A percentile compares a stretch with the other conserved stretches of the same genome.
These are phyloP conservation scores for Callyntrura sp. DNA, from an alignment of 2,888 invertebrate genomes.

Conservation along the genomic window DNA sequence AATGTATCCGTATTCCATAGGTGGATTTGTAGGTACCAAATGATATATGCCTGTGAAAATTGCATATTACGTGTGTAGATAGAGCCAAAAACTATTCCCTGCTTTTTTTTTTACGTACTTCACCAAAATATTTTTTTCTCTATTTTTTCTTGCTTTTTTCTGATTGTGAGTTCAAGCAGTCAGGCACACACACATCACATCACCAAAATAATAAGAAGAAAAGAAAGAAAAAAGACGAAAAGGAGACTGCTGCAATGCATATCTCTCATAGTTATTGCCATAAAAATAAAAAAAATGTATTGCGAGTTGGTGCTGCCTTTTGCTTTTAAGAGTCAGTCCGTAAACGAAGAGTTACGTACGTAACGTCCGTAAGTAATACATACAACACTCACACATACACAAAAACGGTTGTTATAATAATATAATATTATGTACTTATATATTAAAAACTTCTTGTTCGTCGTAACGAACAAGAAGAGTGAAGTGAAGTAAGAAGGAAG, in stretches of 20 bases:
- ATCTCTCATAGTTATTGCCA: conserved; percentile 63
- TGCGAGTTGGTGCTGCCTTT: conserved; percentile 66
- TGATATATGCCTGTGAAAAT: conserved; percentile 20
- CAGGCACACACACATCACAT: conserved; percentile 74
- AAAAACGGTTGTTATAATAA: conserved; percentile 50
- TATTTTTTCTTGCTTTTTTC: conserved; percentile 19
- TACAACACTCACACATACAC: no score
- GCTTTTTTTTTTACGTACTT: conserved; percentile 45
- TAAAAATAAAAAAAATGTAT: conserved; percentile 72
- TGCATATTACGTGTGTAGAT: conserved; percentile 22
- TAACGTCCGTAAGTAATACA: conserved; percentile 51
- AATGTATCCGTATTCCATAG: conserved; percentile 1
- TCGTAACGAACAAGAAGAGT: conserved; percentile 60
- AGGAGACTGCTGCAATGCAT: conserved; percentile 77
- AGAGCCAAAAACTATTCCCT: conserved; percentile 40
- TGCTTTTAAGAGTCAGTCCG: conserved; percentile 70
- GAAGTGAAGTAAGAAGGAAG: conserved; percentile 67
- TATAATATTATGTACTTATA: conserved; percentile 73
- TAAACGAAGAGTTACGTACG: conserved; percentile 69
- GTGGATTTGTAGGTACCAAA: background rate
- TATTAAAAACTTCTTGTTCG: conserved; percentile 79
- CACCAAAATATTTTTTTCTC: conserved; percentile 32
- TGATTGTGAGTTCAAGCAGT: conserved; percentile 66
- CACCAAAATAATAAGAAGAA: conserved; percentile 78
- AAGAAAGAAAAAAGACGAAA: conserved; percentile 60